A percentile compares a stretch with the other conserved stretches of the same genome.
Conservation (phyloP, 2,113 vertebrate genomes). For the Pteronura brasiliensis region DNA sequence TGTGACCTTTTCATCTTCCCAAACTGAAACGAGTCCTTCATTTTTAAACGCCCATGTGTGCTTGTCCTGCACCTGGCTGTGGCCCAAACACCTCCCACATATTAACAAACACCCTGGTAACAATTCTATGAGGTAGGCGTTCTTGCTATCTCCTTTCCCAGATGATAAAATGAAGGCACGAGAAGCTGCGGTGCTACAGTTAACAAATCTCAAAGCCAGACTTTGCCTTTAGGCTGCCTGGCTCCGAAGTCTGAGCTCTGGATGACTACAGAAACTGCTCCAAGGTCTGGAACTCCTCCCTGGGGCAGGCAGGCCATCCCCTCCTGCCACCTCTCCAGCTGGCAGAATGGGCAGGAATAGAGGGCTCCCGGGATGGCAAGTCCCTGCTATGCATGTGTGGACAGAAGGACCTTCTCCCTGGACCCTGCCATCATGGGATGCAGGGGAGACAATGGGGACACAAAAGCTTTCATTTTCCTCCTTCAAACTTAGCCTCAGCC, state of each 20-base stretch:
- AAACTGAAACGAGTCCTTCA: neutral
- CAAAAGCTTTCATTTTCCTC: neutral
- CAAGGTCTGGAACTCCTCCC: neutral
- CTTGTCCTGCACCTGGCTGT: neutral
- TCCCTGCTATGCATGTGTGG: neutral
- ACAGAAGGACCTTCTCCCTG: neutral
- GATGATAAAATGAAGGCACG: neutral
- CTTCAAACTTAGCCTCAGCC: neutral
- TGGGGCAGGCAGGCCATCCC: accelerated
- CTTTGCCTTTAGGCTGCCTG: neutral
- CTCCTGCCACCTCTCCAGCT: neutral
- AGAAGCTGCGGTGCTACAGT: neutral
- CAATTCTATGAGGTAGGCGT: neutral
- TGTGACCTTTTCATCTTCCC: neutral
- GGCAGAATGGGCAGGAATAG: neutral
- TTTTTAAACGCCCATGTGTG: neutral
- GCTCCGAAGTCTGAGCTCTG: neutral
- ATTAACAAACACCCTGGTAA: neutral
- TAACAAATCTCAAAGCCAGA: neutral
- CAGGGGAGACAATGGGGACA: accelerated
- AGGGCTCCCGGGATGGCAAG: neutral
- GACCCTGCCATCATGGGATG: neutral
- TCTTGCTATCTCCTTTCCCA: neutral
- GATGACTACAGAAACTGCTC: neutral
- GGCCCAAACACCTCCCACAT: neutral